A percentile compares a stretch with the other conserved stretches of the same genome.
phyloP scores from a whole-genome alignment of 2,888 invertebrate genomes.

The Acronicta leporina region DNA sequence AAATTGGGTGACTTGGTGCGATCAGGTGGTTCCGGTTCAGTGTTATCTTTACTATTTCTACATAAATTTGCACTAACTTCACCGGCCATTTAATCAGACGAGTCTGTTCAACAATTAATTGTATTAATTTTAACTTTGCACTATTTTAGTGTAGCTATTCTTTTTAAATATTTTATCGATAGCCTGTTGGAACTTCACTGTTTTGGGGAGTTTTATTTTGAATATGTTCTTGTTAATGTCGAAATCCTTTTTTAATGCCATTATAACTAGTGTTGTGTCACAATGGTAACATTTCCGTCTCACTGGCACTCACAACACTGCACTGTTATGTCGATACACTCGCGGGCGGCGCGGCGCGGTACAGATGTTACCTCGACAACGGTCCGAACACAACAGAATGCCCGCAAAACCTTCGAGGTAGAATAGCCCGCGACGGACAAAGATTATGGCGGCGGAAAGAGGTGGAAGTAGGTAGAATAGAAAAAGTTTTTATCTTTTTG shows the following conservation, averaged over 20 bases:
- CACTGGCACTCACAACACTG: constrained; percentile 75
- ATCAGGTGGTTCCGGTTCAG: constrained; percentile 71
- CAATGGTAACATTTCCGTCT: constrained; percentile 77
- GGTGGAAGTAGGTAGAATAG: constrained; percentile 45
- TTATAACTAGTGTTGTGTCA: constrained; percentile 71
- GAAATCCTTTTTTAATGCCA: constrained; percentile 87
- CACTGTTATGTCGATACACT: constrained; percentile 69
- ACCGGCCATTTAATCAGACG: constrained; percentile 84
- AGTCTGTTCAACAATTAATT: constrained; percentile 48
- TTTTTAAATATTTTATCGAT: constrained; percentile 83
- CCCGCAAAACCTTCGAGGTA: constrained; percentile 69
- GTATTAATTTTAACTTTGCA: constrained; percentile 76
- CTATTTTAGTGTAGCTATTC: constrained; percentile 86
- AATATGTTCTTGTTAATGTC: constrained; percentile 80
- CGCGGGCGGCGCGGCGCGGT: constrained; percentile 61
- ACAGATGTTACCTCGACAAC: constrained; percentile 81
- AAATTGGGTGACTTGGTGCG: constrained; percentile 75
- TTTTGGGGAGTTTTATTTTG: constrained; percentile 75
- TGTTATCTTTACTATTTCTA: constrained; percentile 75
- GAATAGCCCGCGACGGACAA: constrained; percentile 69
- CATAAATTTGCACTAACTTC: constrained; percentile 77
- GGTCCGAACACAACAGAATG: constrained; percentile 81
- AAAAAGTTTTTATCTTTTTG: not conserved
- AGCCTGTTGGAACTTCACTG: constrained; percentile 80
- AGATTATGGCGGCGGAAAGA: constrained; percentile 66